phyloP scores from a whole-genome alignment of 2,113 vertebrate species.

The Chauna torquata region DNA sequence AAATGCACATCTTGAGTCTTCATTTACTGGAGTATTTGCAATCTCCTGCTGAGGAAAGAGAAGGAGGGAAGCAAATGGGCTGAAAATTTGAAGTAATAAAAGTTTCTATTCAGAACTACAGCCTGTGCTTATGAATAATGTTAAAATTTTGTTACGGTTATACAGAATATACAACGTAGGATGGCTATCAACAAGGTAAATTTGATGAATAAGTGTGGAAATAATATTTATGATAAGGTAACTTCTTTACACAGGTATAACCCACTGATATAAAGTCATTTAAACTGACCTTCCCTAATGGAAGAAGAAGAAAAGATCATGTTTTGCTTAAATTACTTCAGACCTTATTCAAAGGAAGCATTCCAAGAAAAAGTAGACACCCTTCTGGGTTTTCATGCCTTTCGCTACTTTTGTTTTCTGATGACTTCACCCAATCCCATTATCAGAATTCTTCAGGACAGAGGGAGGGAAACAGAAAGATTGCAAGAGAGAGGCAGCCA shows the following conservation, averaged over 20 bases:
- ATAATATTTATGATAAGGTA: not conserved
- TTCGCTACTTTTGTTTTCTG: not conserved
- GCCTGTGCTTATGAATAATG: not conserved
- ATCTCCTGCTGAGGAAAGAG: not conserved
- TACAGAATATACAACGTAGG: not conserved
- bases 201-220: not conserved
- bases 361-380: not conserved
- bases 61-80: not conserved
- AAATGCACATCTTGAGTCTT: not conserved
- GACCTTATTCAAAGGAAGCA: not conserved
- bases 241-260: not conserved
- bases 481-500: not conserved
- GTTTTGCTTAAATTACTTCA: not conserved
- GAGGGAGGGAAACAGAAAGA: not conserved
- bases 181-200: not conserved
- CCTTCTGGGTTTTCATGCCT: not conserved
- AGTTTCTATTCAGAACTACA: not conserved
- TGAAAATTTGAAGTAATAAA: not conserved
- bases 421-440: not conserved
- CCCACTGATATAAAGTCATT: not conserved
- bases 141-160: not conserved
- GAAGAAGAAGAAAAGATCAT: not conserved
- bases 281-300: not conserved
- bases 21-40: not conserved
- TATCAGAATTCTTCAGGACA: not conserved